Conservation (phyloP, 2,888 invertebrate genomes). For the Hoplodrina ambigua region DNA sequence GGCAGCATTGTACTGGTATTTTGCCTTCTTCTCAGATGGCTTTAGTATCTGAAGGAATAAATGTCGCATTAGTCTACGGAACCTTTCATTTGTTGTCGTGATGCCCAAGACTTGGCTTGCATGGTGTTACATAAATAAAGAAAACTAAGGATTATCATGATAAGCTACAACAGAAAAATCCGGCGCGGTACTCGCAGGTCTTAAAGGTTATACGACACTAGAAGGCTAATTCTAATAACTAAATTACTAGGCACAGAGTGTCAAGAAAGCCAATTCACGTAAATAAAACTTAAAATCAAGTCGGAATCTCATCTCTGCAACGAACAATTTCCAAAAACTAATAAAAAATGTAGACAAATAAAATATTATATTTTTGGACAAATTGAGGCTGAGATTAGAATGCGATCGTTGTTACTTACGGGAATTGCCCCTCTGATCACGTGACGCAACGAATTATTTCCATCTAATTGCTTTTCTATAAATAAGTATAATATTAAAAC, state of each 20-base stretch:
- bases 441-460: slow-evolving; percentile 16
- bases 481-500: slow-evolving; percentile 15
- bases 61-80: slow-evolving; percentile 44
- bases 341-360: no score
- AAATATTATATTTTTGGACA: no score
- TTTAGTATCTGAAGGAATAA: slow-evolving; percentile 61
- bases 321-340: no score
- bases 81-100: slow-evolving; percentile 6
- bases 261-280: no score
- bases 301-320: no score
- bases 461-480: slow-evolving; percentile 19
- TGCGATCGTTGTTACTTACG: no score
- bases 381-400: no score
- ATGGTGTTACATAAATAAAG: slow-evolving; percentile 5
- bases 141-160: slow-evolving; percentile 5
- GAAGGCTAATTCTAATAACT: no score
- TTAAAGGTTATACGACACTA: neutral
- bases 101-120: neutral
- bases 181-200: neutral
- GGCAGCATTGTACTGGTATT: slow-evolving; percentile 97
- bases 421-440: neutral
- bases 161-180: neutral
- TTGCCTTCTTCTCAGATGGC: slow-evolving; percentile 98
- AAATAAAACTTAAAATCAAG: no score
- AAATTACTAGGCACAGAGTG: no score